Evolutionary conservation across 2,113 vertebrate species (phyloP).

Genomic region (Nestor notabilis): DNA sequence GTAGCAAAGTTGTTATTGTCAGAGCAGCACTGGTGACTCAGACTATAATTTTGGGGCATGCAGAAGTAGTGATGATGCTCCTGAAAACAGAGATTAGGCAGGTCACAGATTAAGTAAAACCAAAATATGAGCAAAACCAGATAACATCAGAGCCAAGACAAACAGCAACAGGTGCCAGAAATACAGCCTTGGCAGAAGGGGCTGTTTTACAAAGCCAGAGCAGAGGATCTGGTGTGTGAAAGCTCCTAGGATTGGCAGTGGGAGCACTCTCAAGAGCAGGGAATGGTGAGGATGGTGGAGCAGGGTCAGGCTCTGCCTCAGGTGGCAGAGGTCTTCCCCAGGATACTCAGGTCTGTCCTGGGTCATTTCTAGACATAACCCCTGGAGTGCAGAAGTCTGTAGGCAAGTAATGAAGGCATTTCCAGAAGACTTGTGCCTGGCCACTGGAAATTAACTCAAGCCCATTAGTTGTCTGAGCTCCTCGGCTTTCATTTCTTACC

Average conservation of each 20-base stretch:
- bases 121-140: background rate
- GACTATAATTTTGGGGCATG: background rate
- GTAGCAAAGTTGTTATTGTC: background rate
- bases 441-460: background rate
- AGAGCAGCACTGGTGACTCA: background rate
- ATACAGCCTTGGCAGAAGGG: background rate
- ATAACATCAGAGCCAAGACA: background rate
- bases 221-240: background rate
- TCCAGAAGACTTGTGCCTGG: background rate
- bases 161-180: background rate
- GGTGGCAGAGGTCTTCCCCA: too few species aligned
- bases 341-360: background rate
- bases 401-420: background rate
- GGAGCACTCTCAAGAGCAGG: background rate
- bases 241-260: accelerated
- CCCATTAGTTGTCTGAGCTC: background rate
- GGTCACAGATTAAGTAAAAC: background rate
- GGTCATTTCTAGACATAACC: background rate
- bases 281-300: background rate
- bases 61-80: background rate
- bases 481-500: background rate
- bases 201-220: background rate
- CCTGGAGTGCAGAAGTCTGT: accelerated
- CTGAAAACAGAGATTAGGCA: background rate
- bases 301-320: too few species aligned